Evolutionary conservation across 2,888 invertebrate genomes (phyloP).

Genomic region (Sinodicranocentrus sp.): DNA sequence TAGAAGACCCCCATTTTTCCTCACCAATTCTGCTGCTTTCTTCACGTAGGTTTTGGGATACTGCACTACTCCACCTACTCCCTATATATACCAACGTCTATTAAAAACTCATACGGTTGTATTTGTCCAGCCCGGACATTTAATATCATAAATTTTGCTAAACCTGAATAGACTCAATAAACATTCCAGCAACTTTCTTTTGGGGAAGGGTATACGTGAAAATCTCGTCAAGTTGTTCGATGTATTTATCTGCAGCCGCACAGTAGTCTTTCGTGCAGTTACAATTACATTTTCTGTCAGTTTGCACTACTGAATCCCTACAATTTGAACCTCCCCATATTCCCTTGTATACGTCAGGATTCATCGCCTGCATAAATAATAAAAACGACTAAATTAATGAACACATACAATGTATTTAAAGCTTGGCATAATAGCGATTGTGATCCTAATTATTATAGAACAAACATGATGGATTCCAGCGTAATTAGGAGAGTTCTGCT

Average conservation of each 20-base stretch:
- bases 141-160: neutral
- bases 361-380: conserved; percentile 84
- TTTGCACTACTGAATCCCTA: conserved; percentile 91
- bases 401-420: too few relatives aligned
- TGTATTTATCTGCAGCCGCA: conserved; percentile 87
- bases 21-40: conserved; percentile 88
- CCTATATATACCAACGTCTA: too few relatives aligned
- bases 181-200: conserved; percentile 90
- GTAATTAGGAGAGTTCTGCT: conserved; percentile 85
- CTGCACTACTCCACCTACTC: conserved; percentile 96
- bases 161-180: conserved; percentile 95
- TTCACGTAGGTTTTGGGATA: conserved; percentile 92
- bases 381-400: too few relatives aligned
- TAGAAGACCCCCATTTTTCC: conserved; percentile 90
- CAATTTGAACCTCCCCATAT: conserved; percentile 93
- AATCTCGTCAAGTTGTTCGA: conserved; percentile 89
- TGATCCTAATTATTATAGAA: conserved; percentile 56
- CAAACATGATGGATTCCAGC: conserved; percentile 89
- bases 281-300: conserved; percentile 85
- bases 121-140: too few relatives aligned
- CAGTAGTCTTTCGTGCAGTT: conserved; percentile 80
- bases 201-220: conserved; percentile 88
- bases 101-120: too few relatives aligned
- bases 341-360: conserved; percentile 95
- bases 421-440: too few relatives aligned